Percentiles rank a stretch among this genome's conserved stretches.
phyloP scores from a whole-genome alignment of 2,888 invertebrate species.

The Leptodirus hochenwartii region DNA sequence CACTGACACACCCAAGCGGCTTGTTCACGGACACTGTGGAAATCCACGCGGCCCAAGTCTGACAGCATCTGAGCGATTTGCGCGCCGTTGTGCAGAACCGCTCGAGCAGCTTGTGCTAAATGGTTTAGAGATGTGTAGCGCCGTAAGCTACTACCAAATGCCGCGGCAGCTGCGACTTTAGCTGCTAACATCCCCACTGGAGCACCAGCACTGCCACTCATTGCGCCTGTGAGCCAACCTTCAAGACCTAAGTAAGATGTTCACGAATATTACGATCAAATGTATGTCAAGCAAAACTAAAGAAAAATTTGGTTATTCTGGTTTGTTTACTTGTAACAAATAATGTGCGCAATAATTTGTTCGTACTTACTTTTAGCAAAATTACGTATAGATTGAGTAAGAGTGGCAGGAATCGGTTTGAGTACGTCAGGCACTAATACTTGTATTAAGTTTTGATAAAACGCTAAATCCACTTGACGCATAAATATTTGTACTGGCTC shows the following conservation, averaged over 20 bases:
- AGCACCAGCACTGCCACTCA: slow-evolving; percentile 68
- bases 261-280: slow-evolving; percentile 4
- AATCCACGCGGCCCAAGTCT: slow-evolving; percentile 94
- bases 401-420: slow-evolving; percentile 80
- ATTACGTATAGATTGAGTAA: slow-evolving; percentile 85
- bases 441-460: slow-evolving; percentile 92
- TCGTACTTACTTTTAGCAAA: slow-evolving; percentile 59
- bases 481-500: slow-evolving; percentile 64
- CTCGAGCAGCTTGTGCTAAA: slow-evolving; percentile 81
- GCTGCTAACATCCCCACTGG: slow-evolving; percentile 65
- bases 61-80: slow-evolving; percentile 94
- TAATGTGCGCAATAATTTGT: neutral
- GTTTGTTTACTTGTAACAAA: neutral
- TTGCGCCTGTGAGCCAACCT: slow-evolving; percentile 66
- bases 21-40: slow-evolving; percentile 84
- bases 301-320: neutral
- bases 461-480: slow-evolving; percentile 67
- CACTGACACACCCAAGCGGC: slow-evolving; percentile 98
- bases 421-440: slow-evolving; percentile 93
- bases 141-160: slow-evolving; percentile 84
- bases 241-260: slow-evolving; percentile 53
- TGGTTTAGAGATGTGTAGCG: slow-evolving; percentile 96
- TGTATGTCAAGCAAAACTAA: neutral
- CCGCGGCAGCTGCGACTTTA: slow-evolving; percentile 71
- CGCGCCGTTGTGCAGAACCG: slow-evolving; percentile 84